A percentile compares a stretch with the other conserved stretches of the same genome.
Evolutionary conservation across 2,888 invertebrate species (phyloP).

Genomic region (Xanthorhoe spadicearia): DNA sequence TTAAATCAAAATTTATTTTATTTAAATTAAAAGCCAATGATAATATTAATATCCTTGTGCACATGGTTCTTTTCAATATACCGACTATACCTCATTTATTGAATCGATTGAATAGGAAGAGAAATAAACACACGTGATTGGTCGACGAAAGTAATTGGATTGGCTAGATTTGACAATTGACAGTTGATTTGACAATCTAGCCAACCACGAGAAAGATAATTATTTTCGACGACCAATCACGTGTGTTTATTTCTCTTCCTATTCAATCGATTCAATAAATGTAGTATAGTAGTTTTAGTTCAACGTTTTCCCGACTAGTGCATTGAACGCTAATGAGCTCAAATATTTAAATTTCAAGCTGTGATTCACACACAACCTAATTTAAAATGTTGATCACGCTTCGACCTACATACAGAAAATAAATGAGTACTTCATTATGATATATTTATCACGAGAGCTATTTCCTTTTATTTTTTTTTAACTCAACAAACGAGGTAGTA

Average conservation of each 20-base stretch:
- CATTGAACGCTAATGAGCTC: background rate
- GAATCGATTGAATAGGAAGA: too few relatives aligned
- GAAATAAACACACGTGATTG: too few relatives aligned
- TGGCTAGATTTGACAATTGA: too few relatives aligned
- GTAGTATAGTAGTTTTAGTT: background rate
- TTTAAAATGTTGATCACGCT: constrained; percentile 26
- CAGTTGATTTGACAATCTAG: too few relatives aligned
- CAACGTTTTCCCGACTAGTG: background rate
- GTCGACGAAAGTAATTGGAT: too few relatives aligned
- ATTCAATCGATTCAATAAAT: too few relatives aligned
- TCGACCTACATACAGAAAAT: constrained; percentile 27
- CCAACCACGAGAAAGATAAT: too few relatives aligned
- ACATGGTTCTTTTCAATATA: too few relatives aligned
- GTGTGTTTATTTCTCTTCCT: too few relatives aligned
- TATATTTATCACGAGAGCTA: constrained; percentile 46
- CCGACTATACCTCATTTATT: too few relatives aligned
- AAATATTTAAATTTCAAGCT: background rate
- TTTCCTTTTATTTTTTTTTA: constrained; percentile 42
- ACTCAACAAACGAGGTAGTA: constrained; percentile 43
- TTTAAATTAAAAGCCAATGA: background rate
- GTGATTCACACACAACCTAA: constrained; percentile 12
- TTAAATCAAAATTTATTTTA: constrained; percentile 25
- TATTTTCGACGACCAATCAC: too few relatives aligned
- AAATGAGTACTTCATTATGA: constrained; percentile 37
- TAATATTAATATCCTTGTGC: too few relatives aligned